Conservation (phyloP, 2,797 vertebrate genomes). For the Danionella dracula region DNA sequence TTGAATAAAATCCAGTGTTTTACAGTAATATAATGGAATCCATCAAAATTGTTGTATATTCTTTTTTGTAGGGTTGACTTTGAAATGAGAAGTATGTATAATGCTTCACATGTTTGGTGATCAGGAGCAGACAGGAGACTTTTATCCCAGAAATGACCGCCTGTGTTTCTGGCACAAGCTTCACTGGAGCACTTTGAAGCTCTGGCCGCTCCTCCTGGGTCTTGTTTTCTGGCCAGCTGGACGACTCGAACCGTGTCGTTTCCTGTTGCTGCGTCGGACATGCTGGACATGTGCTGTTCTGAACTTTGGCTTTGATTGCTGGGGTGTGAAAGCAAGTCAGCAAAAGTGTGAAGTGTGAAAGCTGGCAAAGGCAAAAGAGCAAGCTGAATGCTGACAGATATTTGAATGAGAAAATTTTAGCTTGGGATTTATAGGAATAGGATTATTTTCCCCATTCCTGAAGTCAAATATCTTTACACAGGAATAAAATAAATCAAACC, state of each 20-base stretch:
- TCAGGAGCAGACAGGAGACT: constrained; percentile 3
- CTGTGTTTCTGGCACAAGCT: constrained; percentile 1
- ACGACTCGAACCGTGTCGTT: constrained; percentile 27
- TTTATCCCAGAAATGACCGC: neutral
- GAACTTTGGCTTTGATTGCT: constrained; percentile 43
- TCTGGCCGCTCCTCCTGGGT: neutral
- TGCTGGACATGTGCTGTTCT: constrained; percentile 36
- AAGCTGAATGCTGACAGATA: constrained; percentile 1
- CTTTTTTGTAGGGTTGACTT: too few species aligned
- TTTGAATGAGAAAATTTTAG: neutral
- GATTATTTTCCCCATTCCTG: too few species aligned
- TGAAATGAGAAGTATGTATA: too few species aligned
- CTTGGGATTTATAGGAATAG: neutral
- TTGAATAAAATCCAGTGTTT: too few species aligned
- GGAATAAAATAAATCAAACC: too few species aligned
- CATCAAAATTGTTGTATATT: too few species aligned
- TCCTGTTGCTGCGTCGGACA: constrained; percentile 23
- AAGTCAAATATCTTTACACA: too few species aligned
- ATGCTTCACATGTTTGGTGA: neutral
- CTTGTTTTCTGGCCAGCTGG: constrained; percentile 14
- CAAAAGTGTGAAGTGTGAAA: constrained; percentile 39
- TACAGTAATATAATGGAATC: too few species aligned
- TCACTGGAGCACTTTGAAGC: constrained; percentile 15
- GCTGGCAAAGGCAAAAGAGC: constrained; percentile 9
- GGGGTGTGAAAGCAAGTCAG: constrained; percentile 37